Conservation (phyloP, 2,888 invertebrate genomes). For the Athalia circularis region DNA sequence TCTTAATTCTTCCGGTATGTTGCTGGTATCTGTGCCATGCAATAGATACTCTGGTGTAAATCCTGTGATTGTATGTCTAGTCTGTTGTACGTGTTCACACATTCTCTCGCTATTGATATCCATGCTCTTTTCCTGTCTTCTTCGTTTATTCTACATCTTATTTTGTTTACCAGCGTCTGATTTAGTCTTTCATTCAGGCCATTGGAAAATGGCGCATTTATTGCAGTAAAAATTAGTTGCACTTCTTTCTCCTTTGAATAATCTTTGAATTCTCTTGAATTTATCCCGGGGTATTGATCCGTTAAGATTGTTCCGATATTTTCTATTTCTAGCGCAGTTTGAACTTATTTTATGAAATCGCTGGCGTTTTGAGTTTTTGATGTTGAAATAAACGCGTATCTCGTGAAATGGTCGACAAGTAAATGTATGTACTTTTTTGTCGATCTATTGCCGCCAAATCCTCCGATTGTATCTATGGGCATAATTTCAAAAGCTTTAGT, state of each 20-base stretch:
- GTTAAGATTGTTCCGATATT: slow-evolving; percentile 51
- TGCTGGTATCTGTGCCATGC: slow-evolving; percentile 48
- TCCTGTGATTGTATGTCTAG: slow-evolving; percentile 52
- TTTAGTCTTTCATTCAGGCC: slow-evolving; percentile 55
- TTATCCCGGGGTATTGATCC: slow-evolving; percentile 55
- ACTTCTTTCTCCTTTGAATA: slow-evolving; percentile 52
- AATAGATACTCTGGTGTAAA: slow-evolving; percentile 55
- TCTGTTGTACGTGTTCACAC: slow-evolving; percentile 53
- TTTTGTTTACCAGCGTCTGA: slow-evolving; percentile 54
- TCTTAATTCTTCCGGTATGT: slow-evolving; percentile 49
- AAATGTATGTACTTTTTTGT: slow-evolving; percentile 54
- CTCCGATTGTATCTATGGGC: slow-evolving; percentile 59
- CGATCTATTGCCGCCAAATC: slow-evolving; percentile 53
- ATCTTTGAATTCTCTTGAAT: slow-evolving; percentile 55
- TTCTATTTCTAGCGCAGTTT: slow-evolving; percentile 44
- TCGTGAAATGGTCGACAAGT: slow-evolving; percentile 34
- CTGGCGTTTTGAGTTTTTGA: slow-evolving; percentile 54
- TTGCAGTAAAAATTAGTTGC: slow-evolving; percentile 52
- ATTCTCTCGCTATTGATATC: slow-evolving; percentile 54
- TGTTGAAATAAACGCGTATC: slow-evolving; percentile 48
- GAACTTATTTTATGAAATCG: slow-evolving; percentile 53
- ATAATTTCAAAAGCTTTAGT: slow-evolving; percentile 56
- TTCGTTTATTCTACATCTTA: slow-evolving; percentile 54
- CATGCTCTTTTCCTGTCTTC: slow-evolving; percentile 49
- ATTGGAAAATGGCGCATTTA: slow-evolving; percentile 54